Conservation (phyloP, 2,113 vertebrate species). For the Pluvianellus socialis region DNA sequence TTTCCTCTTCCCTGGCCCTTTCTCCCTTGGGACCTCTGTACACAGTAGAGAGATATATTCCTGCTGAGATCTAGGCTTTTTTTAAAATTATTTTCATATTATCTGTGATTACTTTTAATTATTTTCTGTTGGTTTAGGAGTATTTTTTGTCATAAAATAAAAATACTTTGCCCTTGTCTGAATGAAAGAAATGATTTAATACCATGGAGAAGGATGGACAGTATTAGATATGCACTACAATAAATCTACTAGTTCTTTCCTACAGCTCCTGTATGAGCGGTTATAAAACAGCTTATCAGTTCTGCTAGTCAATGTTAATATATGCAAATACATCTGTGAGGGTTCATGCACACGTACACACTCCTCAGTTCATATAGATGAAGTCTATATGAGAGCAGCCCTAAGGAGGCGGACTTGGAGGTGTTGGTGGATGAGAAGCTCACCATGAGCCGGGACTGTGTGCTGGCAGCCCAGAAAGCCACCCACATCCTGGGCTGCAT, state of each 20-base stretch:
- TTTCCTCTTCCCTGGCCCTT: neutral
- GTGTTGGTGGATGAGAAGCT: no score
- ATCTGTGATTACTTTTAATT: neutral
- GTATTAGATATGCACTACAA: neutral
- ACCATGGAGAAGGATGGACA: neutral
- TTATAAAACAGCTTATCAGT: neutral
- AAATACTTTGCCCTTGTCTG: neutral
- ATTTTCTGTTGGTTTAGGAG: neutral
- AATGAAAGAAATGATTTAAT: neutral
- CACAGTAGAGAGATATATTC: neutral
- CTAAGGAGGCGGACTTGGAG: no score
- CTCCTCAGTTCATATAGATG: neutral
- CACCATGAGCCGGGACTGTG: no score
- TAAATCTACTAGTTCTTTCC: neutral
- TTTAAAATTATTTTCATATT: neutral
- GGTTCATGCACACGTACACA: neutral
- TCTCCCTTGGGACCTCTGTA: neutral
- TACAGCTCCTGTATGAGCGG: neutral
- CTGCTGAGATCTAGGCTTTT: neutral
- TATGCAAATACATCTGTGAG: neutral
- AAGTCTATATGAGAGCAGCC: neutral
- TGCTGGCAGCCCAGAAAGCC: no score
- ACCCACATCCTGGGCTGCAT: no score
- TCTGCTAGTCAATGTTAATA: neutral
- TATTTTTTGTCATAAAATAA: neutral